These are phyloP conservation scores for Trichomycterus rosablanca DNA, from an alignment of 2,113 vertebrate genomes.

Conservation along the genomic window DNA sequence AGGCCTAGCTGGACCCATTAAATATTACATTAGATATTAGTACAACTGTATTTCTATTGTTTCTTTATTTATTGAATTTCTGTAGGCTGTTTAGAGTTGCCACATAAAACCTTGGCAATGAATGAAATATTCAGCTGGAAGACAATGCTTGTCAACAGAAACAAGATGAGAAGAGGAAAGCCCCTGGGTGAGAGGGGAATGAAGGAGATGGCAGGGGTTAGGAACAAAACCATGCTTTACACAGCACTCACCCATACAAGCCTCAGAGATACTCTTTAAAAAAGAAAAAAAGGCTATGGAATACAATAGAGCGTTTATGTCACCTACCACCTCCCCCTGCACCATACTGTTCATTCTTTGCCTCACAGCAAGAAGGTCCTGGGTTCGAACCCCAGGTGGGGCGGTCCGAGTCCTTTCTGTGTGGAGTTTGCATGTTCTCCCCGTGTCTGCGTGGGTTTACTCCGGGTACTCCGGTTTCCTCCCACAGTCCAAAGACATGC, in stretches of 20 bases:
- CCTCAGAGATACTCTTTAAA: conserved; percentile 7
- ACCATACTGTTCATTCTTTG: background rate
- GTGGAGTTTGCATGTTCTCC: too few relatives aligned
- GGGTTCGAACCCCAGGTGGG: too few relatives aligned
- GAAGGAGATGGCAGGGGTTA: conserved; percentile 1
- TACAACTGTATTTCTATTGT: too few relatives aligned
- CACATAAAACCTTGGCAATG: background rate
- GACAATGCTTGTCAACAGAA: background rate
- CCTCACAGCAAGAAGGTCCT: conserved; percentile 6
- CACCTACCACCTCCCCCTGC: background rate
- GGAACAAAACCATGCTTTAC: background rate
- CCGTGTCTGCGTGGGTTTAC: too few relatives aligned
- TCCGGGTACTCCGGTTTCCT: too few relatives aligned
- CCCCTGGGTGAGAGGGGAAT: background rate
- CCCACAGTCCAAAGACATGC: too few relatives aligned
- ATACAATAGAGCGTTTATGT: background rate
- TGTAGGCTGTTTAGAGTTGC: too few relatives aligned
- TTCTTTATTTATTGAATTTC: too few relatives aligned
- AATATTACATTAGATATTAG: too few relatives aligned
- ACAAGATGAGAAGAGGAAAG: background rate
- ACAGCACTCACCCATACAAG: background rate
- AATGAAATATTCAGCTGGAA: background rate
- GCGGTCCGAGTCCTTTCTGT: too few relatives aligned
- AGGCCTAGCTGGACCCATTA: too few relatives aligned
- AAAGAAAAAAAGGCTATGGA: background rate